Evolutionary conservation across 1,140 invertebrate species (phyloP).

Genomic region (Mycetomoellerius zeteki): DNA sequence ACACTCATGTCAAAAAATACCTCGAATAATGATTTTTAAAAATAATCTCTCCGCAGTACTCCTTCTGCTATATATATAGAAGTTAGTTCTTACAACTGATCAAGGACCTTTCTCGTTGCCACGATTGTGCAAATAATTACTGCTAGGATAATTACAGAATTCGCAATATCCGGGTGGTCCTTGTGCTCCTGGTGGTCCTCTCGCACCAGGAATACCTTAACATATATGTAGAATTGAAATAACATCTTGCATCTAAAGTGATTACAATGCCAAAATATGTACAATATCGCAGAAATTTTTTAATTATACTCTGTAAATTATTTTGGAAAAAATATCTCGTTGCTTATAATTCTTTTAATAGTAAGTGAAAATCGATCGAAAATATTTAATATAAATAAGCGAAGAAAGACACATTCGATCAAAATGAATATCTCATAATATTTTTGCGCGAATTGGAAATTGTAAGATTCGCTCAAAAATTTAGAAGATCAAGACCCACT

Average conservation of each 20-base stretch:
- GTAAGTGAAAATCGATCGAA: too few relatives aligned
- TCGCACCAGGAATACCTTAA: slow-evolving; percentile 85
- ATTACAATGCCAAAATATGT: not conserved
- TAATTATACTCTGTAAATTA: not conserved
- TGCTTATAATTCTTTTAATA: slow-evolving; percentile 3
- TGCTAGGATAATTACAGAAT: slow-evolving; percentile 86
- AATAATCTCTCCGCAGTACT: not conserved
- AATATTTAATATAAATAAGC: too few relatives aligned
- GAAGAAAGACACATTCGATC: too few relatives aligned
- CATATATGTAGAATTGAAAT: not conserved
- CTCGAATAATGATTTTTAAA: not conserved
- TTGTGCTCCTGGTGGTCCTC: slow-evolving; percentile 87
- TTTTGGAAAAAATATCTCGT: not conserved
- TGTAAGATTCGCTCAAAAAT: too few relatives aligned
- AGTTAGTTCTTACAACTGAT: slow-evolving; percentile 18
- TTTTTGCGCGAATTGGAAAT: too few relatives aligned
- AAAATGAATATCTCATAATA: too few relatives aligned
- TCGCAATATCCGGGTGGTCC: slow-evolving; percentile 90
- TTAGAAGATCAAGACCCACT: too few relatives aligned
- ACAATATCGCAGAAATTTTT: not conserved
- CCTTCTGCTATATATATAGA: not conserved
- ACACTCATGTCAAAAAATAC: not conserved
- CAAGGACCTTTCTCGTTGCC: slow-evolving; percentile 75
- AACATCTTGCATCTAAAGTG: too few relatives aligned
- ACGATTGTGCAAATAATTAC: slow-evolving; percentile 74